Evolutionary conservation across 2,797 vertebrate species (phyloP), one percentile per base, ranked within the genome.

Genomic region (Hipposideros larvatus): DNA sequence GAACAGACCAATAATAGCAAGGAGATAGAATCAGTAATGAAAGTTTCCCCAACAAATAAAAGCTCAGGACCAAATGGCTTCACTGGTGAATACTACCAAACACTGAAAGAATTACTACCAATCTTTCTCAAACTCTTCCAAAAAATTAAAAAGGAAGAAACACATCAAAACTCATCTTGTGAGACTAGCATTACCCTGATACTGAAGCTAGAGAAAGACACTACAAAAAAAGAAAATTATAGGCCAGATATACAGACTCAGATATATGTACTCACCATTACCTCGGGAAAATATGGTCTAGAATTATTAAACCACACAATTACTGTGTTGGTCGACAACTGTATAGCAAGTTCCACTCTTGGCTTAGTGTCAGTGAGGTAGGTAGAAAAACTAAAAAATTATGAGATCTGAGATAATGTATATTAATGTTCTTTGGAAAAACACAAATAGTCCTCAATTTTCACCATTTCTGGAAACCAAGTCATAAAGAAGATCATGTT

Each of bases 401-500:
- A 77, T 63, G 41, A 97, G 79, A 90, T 66, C 48, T 65, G 46
- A 87, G 66, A 91, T 80, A 73, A 68, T 26, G 48, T 43, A 80
- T 71, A 89, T 82, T 87, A 86, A 66, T 63, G 18, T 82, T 90
- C 51, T 86, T 94, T 92, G n/a, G 66, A 73, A 90, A 96, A 94
- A 13, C 22, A 92, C 14, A 97, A 80, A 80, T 59, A 85, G 77
- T 92, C 31, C 51, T 84, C 74, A 88, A 82, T 96, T 94, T 97
- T 91, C 26, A 79, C 41, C 82, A 91, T 96, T 97, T 55, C 73
- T 95, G 53, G 86, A 93, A 97, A 94, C 51, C 51, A 90, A 89
- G 16, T 96, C 83, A 97, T 94, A 93, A 93, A 92, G 48, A 82
- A 87, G 74, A 89, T 95, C 83, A 74, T 53, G 28, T 84, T 96